Evolutionary conservation across 2,797 vertebrate genomes (phyloP).

Genomic region (Bradypodion ventrale): DNA sequence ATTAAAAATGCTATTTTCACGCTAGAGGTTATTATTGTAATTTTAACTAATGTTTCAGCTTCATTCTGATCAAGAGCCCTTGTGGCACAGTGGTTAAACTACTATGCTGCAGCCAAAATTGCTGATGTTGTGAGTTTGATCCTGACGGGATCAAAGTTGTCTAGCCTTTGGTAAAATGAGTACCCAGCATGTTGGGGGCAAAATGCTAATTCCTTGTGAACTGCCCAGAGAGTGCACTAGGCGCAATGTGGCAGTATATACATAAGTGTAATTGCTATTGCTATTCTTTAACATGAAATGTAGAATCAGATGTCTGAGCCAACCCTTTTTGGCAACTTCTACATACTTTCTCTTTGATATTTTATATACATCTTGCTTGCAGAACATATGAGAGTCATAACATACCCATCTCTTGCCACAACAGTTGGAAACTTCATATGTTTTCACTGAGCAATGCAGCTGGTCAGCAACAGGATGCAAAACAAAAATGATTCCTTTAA

Average conservation of each 20-base stretch:
- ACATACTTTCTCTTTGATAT: background rate
- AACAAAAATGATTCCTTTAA: no score
- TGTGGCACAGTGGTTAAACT: no score
- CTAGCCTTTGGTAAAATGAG: no score
- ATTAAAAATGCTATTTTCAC: background rate
- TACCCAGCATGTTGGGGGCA: no score
- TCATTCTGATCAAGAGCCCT: slow-evolving; percentile 22
- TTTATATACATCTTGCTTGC: slow-evolving; percentile 33
- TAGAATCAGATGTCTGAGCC: background rate
- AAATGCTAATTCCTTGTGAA: no score
- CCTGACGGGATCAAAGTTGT: no score
- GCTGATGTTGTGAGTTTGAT: no score
- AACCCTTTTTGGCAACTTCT: background rate
- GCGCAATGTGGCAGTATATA: no score
- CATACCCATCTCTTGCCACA: slow-evolving; percentile 5
- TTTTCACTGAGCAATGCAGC: slow-evolving; percentile 39
- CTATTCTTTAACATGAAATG: slow-evolving; percentile 22
- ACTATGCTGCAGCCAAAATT: no score
- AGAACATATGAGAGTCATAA: background rate
- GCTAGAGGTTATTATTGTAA: background rate
- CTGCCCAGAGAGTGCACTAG: no score
- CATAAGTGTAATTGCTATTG: no score
- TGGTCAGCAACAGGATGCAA: slow-evolving; percentile 21
- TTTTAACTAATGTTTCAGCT: slow-evolving; percentile 23
- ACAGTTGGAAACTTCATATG: slow-evolving; percentile 24